phyloP scores from a whole-genome alignment of 2,888 invertebrate genomes.

The Parthenolecanium corni region DNA sequence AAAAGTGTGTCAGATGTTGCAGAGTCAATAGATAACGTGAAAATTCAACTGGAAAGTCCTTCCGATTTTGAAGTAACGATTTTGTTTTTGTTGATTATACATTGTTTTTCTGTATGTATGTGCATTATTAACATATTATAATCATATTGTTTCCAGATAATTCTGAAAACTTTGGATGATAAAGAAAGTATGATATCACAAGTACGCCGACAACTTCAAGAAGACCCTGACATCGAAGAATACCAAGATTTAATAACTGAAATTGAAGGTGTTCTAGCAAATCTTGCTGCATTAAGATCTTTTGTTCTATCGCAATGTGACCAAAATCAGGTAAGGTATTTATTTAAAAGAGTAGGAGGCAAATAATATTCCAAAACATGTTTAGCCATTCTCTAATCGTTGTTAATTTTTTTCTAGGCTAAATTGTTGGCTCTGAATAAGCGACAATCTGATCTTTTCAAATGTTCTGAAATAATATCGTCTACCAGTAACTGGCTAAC shows the following conservation, averaged over 20 bases:
- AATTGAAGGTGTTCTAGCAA: background rate
- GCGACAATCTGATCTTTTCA: conserved; percentile 1
- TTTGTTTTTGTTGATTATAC: no score
- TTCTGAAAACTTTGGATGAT: conserved; percentile 4
- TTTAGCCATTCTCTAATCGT: no score
- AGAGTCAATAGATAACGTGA: no score
- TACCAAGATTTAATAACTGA: background rate
- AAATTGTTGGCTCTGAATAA: background rate
- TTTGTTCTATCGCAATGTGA: background rate
- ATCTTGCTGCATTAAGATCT: background rate
- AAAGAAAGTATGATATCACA: background rate
- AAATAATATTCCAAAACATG: no score
- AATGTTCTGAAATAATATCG: conserved; percentile 5
- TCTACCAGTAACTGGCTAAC: conserved; percentile 9
- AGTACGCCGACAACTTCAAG: background rate
- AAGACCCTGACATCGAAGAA: background rate
- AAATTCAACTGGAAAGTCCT: no score
- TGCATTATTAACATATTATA: no score
- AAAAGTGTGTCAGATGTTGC: no score
- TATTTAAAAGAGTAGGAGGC: background rate
- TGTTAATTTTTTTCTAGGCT: no score
- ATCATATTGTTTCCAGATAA: conserved; percentile 1
- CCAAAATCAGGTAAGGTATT: background rate
- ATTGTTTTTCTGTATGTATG: no score
- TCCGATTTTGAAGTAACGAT: no score